Evolutionary conservation across 2,113 vertebrate genomes (phyloP).

Genomic region (Rhea americana): DNA sequence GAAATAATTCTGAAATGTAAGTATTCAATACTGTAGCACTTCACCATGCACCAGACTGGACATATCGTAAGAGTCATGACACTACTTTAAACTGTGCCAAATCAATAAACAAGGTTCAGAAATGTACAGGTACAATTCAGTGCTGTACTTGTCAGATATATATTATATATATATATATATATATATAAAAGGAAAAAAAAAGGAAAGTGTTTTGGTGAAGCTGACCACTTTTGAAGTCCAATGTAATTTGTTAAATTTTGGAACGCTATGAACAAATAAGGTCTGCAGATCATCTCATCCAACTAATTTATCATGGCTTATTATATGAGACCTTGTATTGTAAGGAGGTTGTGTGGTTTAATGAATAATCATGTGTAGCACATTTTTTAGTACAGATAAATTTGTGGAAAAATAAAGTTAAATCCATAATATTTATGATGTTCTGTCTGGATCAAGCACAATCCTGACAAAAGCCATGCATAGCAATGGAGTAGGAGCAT

Average conservation of each 20-base stretch:
- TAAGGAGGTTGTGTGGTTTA: not conserved
- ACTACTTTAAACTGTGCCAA: not conserved
- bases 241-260: not conserved
- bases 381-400: not conserved
- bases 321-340: not conserved
- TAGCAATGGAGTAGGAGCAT: not conserved
- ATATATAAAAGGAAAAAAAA: not conserved
- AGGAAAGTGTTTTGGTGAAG: not conserved
- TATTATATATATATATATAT: not conserved
- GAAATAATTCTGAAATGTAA: not conserved
- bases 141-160: not conserved
- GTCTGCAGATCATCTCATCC: not conserved
- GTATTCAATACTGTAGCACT: rapidly evolving
- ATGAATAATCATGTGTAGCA: not conserved
- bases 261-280: not conserved
- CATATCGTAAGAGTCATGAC: not conserved
- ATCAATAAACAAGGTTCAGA: not conserved
- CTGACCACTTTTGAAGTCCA: not conserved
- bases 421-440: not conserved
- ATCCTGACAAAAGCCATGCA: not conserved
- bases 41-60: not conserved
- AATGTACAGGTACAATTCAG: not conserved
- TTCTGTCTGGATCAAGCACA: not conserved
- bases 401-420: not conserved
- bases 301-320: not conserved